phyloP scores from a whole-genome alignment of 2,113 vertebrate genomes.

The Carlito syrichta region DNA sequence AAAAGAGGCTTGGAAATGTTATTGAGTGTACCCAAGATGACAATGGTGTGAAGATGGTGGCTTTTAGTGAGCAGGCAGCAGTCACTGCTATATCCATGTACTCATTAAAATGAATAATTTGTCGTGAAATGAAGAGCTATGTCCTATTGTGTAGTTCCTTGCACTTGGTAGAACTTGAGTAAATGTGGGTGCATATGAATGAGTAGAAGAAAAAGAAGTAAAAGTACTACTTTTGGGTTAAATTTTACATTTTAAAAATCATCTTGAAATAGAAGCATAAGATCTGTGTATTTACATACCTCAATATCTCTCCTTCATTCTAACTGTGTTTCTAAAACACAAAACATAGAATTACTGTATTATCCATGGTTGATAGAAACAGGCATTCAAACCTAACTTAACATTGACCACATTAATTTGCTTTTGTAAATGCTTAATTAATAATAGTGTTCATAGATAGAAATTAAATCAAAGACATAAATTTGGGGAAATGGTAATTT shows the following conservation, averaged over 20 bases:
- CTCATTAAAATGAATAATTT: not conserved
- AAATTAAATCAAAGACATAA: slow-evolving; percentile 33
- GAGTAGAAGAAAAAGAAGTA: not conserved
- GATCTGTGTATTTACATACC: not conserved
- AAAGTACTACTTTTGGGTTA: not conserved
- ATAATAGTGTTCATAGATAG: not conserved
- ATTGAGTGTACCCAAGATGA: not conserved
- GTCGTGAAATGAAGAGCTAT: not conserved
- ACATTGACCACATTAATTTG: not conserved
- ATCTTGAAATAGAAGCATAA: not conserved
- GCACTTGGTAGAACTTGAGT: not conserved
- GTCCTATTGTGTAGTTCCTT: not conserved
- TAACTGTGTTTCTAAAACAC: not conserved
- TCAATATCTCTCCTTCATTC: not conserved
- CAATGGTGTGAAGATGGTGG: not conserved
- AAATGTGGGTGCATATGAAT: not conserved
- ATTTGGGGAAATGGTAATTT: not conserved
- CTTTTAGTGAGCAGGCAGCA: not conserved
- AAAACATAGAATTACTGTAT: not conserved
- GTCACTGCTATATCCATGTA: not conserved
- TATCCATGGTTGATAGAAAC: not conserved
- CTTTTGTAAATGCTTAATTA: slow-evolving; percentile 27
- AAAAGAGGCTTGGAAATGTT: not conserved
- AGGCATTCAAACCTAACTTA: slow-evolving; percentile 27
- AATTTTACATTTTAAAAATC: not conserved